Percentiles rank a stretch among this genome's conserved stretches.
These are phyloP conservation scores for Pilophorus perplexus DNA, from an alignment of 2,888 invertebrate species.

Conservation along the genomic window DNA sequence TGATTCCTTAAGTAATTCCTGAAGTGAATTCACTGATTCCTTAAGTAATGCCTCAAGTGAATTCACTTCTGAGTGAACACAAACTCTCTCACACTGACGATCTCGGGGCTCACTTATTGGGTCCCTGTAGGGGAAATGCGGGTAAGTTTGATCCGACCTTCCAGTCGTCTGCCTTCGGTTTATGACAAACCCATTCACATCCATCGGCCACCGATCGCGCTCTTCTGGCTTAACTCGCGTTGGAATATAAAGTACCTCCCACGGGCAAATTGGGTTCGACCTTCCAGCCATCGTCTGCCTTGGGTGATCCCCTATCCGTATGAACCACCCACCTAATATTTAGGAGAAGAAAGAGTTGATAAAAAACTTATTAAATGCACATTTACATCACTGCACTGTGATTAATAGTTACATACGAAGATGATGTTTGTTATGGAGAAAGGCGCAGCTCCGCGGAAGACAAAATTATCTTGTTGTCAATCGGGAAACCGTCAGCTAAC, in stretches of 20 bases:
- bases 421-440: no score
- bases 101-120: neutral
- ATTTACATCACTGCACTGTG: no score
- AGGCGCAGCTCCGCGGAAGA: no score
- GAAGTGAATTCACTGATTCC: neutral
- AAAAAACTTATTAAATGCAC: no score
- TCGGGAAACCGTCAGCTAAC: no score
- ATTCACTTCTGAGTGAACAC: neutral
- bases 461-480: no score
- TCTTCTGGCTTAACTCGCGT: slow-evolving; percentile 11
- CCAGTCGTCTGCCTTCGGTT: neutral
- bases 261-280: neutral
- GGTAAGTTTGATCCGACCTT: slow-evolving; percentile 3
- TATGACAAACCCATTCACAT: neutral
- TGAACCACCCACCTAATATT: no score
- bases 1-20: no score
- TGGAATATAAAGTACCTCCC: slow-evolving; percentile 1
- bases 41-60: neutral
- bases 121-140: neutral
- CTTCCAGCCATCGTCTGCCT: neutral
- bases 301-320: no score
- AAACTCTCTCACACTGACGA: neutral
- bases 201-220: no score
- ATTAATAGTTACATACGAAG: no score
- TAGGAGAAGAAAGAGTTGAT: no score